A percentile compares a stretch with the other conserved stretches of the same genome.
These are phyloP conservation scores for Dilophus febrilis DNA, from an alignment of 2,888 invertebrate species.

Conservation along the genomic window DNA sequence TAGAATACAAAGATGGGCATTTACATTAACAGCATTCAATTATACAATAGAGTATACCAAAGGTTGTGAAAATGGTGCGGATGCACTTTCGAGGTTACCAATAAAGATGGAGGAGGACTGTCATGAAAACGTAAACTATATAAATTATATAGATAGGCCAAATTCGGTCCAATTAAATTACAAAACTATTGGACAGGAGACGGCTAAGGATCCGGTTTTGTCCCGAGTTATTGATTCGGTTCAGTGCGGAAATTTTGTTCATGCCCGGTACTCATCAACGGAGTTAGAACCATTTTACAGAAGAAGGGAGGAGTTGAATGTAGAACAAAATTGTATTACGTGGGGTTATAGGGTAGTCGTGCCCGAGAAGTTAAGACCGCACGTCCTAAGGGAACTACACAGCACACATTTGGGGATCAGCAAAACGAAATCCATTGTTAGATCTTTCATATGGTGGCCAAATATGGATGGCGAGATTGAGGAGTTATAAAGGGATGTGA, in stretches of 20 bases:
- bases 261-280: too few relatives aligned
- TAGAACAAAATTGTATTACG: slow-evolving; percentile 8
- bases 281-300: too few relatives aligned
- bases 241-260: not conserved
- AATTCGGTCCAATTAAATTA: too few relatives aligned
- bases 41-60: not conserved
- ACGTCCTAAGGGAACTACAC: slow-evolving; percentile 4
- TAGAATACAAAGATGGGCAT: not conserved
- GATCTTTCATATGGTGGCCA: slow-evolving; percentile 11
- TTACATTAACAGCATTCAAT: too few relatives aligned
- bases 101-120: too few relatives aligned
- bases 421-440: slow-evolving; percentile 2
- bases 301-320: slow-evolving; percentile 8
- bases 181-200: too few relatives aligned
- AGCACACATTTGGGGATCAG: slow-evolving; percentile 2
- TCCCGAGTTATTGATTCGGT: not conserved
- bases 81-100: not conserved
- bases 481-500: slow-evolving; percentile 7
- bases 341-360: slow-evolving; percentile 4
- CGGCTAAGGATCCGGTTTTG: too few relatives aligned
- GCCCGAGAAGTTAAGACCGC: not conserved
- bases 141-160: too few relatives aligned
- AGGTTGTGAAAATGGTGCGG: not conserved
- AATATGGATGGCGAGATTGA: slow-evolving; percentile 10
- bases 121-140: too few relatives aligned